These are phyloP conservation scores for Nipponia nippon DNA, from an alignment of 2,113 vertebrate genomes.

Conservation along the genomic window DNA sequence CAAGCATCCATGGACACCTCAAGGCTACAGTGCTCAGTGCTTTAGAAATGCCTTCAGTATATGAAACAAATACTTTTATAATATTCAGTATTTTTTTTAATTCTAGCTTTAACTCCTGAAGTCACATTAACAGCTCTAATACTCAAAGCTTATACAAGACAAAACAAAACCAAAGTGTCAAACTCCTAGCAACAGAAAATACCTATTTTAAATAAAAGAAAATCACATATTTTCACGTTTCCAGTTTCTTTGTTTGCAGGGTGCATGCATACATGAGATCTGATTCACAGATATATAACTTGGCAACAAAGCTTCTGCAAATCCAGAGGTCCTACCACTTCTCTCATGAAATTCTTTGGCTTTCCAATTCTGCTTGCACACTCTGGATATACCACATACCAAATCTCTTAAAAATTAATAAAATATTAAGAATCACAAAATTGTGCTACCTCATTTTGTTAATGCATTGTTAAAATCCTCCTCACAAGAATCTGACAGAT, in stretches of 20 bases:
- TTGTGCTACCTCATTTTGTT: not conserved
- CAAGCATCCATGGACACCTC: not conserved
- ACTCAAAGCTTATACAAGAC: not conserved
- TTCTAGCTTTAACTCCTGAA: not conserved
- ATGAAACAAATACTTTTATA: not conserved
- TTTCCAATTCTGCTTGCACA: not conserved
- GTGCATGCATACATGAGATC: not conserved
- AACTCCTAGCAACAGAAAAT: not conserved
- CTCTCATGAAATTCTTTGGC: not conserved
- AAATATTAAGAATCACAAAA: not conserved
- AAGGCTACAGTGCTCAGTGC: not conserved
- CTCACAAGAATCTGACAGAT: not conserved
- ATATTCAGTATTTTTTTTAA: not conserved
- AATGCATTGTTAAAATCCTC: not conserved
- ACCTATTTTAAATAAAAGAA: not conserved
- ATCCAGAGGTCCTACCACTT: not conserved
- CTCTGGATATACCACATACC: not conserved
- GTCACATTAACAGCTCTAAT: not conserved
- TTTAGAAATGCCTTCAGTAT: not conserved
- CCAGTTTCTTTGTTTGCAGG: not conserved
- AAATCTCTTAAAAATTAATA: not conserved
- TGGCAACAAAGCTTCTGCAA: not conserved
- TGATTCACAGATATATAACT: not conserved
- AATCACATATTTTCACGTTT: not conserved
- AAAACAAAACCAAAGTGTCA: not conserved